phyloP scores from a whole-genome alignment of 2,888 invertebrate species.

The Brenthis ino region DNA sequence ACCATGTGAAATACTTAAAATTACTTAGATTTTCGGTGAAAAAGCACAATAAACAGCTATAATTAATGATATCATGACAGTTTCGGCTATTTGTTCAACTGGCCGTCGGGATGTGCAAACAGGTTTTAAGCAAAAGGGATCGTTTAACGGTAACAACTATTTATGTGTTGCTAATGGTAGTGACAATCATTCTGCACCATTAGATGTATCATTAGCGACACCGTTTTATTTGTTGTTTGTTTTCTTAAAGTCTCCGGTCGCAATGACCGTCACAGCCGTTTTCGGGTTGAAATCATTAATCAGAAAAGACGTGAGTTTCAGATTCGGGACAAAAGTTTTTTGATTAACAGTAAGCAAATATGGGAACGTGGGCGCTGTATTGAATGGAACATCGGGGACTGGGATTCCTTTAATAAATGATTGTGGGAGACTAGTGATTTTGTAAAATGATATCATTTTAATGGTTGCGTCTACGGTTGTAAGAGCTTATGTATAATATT shows the following conservation, averaged over 20 bases:
- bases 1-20: conserved; percentile 34
- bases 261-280: conserved; percentile 53
- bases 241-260: conserved; percentile 63
- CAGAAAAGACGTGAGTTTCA: conserved; percentile 55
- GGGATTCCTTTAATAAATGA: conserved; percentile 33
- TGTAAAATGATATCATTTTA: conserved; percentile 23
- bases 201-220: conserved; percentile 69
- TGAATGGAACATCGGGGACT: conserved; percentile 22
- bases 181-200: conserved; percentile 74
- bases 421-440: conserved; percentile 34
- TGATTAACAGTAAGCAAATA: conserved; percentile 73
- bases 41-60: conserved; percentile 53
- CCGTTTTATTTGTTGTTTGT: conserved; percentile 65
- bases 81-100: conserved; percentile 66
- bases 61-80: conserved; percentile 73
- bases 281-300: conserved; percentile 72
- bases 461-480: not conserved
- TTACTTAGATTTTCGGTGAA: conserved; percentile 46
- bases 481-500: not conserved
- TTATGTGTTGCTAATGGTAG: conserved; percentile 61
- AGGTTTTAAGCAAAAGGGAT: conserved; percentile 61
- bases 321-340: conserved; percentile 70
- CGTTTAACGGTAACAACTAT: conserved; percentile 53
- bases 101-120: conserved; percentile 64
- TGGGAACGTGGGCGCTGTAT: conserved; percentile 51